Evolutionary conservation across 1,140 invertebrate genomes (phyloP), one percentile per base, ranked within the genome.

Genomic region (Drosophila ercepeae): DNA sequence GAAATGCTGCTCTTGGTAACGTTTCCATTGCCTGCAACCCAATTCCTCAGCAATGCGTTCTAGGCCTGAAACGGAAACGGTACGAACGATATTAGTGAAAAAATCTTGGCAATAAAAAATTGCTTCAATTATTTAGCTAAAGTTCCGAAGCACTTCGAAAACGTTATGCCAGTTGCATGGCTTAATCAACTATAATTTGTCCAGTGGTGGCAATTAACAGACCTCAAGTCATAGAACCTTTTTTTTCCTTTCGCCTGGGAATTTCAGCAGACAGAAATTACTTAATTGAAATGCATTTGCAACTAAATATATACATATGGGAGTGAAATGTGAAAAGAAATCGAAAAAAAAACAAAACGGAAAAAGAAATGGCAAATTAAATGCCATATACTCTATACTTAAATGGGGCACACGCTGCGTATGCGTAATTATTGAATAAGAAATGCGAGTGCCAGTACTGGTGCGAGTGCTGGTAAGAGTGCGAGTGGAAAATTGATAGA

Each of bases 41-140:
- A 97, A 96, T 94, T 97, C 96, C 94, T 97, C 96, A 93, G 97
- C 97, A 93, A 98, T 95, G 93, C 96, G 95, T 95, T 98, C 97
- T 94, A 98, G 94, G 94, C 97, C 97, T 98, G 92, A 75, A 70
- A 71, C 3, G 3, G n/a, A 1, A 27, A 29, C 0, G 39, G 11
- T 11, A 11, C 8, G 29, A 21, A 4, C 2, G 21, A 21, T 32
- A 11, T 32, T 32, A n/a, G 11, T 32, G 11, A 21, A 21, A 21
- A 1, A 32, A 32, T 32, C 29, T 32, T 32, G 29, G 29, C 29
- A 3, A 9, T 11, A 32, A 27, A 6, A 27, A 42, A 16, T 9
- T 3, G 44, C 23, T 61, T 64, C 25, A 61, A 64, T 49, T 41
- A 61, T 64, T 64, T 21, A 64, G 8, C 14, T 13, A 42, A 21